phyloP scores from a whole-genome alignment of 2,113 vertebrate species.

The Leptobrachium ailaonicum region DNA sequence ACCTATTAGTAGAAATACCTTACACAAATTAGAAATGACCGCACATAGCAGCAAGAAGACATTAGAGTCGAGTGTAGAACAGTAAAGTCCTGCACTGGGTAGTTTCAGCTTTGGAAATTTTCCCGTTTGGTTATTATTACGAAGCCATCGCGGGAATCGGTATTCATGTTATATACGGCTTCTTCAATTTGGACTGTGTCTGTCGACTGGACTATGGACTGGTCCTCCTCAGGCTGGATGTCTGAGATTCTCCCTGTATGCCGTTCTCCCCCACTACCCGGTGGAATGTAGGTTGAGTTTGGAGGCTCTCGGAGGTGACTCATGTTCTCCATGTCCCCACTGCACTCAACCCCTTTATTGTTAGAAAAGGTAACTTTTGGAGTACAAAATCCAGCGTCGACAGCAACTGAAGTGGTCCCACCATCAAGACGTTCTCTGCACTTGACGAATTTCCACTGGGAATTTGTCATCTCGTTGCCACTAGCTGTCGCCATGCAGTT shows the following conservation, averaged over 20 bases:
- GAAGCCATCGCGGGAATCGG: slow-evolving; percentile 56
- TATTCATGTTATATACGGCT: slow-evolving; percentile 4
- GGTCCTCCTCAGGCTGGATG: slow-evolving; percentile 22
- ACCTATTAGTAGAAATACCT: too few species aligned
- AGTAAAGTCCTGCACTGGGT: too few species aligned
- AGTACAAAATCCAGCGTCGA: slow-evolving; percentile 51
- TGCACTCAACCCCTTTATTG: slow-evolving; percentile 31
- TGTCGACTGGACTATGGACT: background rate
- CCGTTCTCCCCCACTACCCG: slow-evolving; percentile 10
- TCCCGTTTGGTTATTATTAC: slow-evolving; percentile 56
- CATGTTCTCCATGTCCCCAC: background rate
- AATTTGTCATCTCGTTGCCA: background rate
- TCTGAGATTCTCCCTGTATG: rapidly evolving
- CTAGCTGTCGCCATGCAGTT: background rate
- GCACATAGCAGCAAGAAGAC: too few species aligned
- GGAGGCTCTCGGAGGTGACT: slow-evolving; percentile 61
- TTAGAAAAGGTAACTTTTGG: slow-evolving; percentile 38
- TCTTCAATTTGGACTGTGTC: slow-evolving; percentile 19
- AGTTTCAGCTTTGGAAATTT: slow-evolving; percentile 41
- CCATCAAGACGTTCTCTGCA: background rate
- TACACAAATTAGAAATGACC: too few species aligned
- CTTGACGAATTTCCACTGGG: background rate
- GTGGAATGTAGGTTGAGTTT: slow-evolving; percentile 62
- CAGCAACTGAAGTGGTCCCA: background rate
- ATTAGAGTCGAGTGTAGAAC: too few species aligned